phyloP scores from a whole-genome alignment of 2,113 vertebrate species.

The Peromyscus polionotus region DNA sequence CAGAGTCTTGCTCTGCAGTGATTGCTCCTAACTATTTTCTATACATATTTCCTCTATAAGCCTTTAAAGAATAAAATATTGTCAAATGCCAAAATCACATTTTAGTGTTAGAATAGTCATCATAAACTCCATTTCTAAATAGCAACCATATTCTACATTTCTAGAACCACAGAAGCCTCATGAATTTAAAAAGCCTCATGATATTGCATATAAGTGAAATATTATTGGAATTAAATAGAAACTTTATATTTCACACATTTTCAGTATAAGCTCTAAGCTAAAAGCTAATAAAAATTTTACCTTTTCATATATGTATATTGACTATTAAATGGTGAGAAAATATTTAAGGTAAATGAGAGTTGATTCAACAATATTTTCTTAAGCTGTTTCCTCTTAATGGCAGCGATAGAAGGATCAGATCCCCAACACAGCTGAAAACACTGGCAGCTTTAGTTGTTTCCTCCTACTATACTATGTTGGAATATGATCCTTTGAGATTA shows the following conservation, averaged over 20 bases:
- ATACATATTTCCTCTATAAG: neutral
- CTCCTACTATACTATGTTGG: neutral
- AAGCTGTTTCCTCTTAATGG: neutral
- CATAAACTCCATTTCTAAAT: neutral
- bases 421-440: neutral
- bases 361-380: neutral
- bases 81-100: neutral
- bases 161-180: neutral
- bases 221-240: neutral
- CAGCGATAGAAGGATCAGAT: neutral
- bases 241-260: neutral
- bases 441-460: neutral
- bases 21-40: neutral
- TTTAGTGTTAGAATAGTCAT: neutral
- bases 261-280: neutral
- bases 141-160: neutral
- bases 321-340: too few species aligned
- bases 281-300: neutral
- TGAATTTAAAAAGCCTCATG: neutral
- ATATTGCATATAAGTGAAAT: neutral
- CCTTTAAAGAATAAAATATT: neutral
- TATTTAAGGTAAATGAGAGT: neutral
- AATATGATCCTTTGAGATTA: neutral
- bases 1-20: neutral
- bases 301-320: too few species aligned